Base-by-base conservation (phyloP, 2,888 invertebrate genomes). In the Brachynemurus nebulosus region DNA sequence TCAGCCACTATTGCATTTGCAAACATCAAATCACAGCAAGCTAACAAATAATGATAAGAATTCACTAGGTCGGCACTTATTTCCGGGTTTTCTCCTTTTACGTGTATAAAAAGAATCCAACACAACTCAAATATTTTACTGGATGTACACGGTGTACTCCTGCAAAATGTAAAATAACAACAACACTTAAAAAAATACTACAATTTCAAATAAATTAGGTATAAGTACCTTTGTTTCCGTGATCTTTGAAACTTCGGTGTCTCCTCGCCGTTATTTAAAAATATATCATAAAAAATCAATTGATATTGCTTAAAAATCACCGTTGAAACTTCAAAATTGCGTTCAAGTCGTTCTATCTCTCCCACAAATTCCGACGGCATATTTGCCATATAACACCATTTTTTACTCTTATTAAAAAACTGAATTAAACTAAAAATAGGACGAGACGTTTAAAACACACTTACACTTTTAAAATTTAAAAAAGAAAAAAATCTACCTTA, bases 351-450 rank as follows among this genome's bases (percentile, higher is more conserved):
- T 48, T 86, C 81, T 45, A 96, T 83, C 63, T 86, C 86, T 38
- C 77, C 74, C 47, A 82, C 72, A 59, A 93, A 89, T 45, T 86
- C 83, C 53, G 79, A 78, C 0, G 90, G 78, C 65, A 92, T 74
- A 51, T 81, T 80, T 1, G 90, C 83, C 91, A 97, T 93, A 56
- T 92, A 90, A 48, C 86, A 80, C 96, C 96, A 98, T 58, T 83
- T 83, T 60, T 88, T 85, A 57, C 93, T 91, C 69, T 95, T 95
- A 51, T 78, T 79, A 59, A 96, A 93, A 66, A 97, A 97, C 57
- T 95, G 86, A 48, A 86, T 83, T 48, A 96, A 71, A 59, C 92
- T 92, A 67, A 48, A 71, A 69, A 52, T n/a, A 27, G 27, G 5
- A 27, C 23, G 23, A 27, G 12, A 27, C 9, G 9, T 27, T 2